Evolutionary conservation across 2,113 vertebrate genomes (phyloP).

Genomic region (Numenius arquata): DNA sequence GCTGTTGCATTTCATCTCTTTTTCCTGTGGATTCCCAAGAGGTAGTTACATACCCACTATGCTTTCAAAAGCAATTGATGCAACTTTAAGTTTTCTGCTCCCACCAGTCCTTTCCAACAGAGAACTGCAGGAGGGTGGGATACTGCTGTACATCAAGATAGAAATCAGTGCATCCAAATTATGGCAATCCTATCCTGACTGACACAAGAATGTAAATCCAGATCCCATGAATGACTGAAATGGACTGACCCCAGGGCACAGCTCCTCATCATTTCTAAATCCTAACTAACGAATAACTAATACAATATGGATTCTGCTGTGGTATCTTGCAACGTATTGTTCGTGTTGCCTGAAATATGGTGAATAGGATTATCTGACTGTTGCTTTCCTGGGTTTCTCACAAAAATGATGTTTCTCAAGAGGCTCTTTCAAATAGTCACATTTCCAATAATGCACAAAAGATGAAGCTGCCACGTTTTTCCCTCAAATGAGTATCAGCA

Average conservation of each 20-base stretch:
- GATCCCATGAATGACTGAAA: not conserved
- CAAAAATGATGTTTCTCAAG: not conserved
- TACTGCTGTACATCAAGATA: accelerated
- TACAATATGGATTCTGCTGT: not conserved
- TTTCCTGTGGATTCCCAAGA: not conserved
- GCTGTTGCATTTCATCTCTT: not conserved
- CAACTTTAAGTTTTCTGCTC: not conserved
- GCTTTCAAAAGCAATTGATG: not conserved
- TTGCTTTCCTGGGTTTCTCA: not conserved
- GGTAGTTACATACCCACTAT: not conserved
- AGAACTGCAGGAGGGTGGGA: not conserved
- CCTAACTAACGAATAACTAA: not conserved
- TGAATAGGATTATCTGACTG: not conserved
- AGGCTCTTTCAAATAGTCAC: not conserved
- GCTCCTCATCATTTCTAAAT: not conserved
- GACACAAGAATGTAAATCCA: not conserved
- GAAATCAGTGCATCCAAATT: not conserved
- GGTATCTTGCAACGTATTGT: not conserved
- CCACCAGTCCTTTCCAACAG: not conserved
- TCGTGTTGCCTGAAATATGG: not conserved
- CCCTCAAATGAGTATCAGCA: not conserved
- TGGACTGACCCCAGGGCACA: not conserved
- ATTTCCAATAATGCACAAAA: not conserved
- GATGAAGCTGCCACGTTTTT: not conserved
- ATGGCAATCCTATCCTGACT: not conserved